Base-by-base conservation (phyloP, 2,888 invertebrate genomes). In the Dicroscelio sp. region DNA sequence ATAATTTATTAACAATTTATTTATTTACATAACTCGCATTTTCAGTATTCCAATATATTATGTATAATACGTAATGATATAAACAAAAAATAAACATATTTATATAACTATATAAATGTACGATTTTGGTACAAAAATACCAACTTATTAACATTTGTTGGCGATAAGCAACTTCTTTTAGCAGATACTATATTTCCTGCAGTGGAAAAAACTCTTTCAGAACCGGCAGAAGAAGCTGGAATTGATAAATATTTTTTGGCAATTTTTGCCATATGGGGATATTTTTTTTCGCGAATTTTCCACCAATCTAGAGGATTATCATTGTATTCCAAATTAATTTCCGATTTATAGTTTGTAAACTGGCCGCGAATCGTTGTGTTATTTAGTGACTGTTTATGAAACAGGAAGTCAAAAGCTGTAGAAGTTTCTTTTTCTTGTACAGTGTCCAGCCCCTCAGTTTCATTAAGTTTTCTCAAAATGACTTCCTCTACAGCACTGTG, bases 161-260 rank as follows among this genome's bases (percentile, higher is more conserved):
- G 60, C 8, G 30, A 27, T 31, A 78, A 35, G 25, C 60, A 78
- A n/a, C 60, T 60, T 60, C 60, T 78, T 60, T 78, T 78, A 23
- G 23, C 31, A 2, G 78, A 48, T 31, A 78, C 78, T 27, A 78
- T 60, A 58, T 78, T 78, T 5, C 78, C 78, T 27, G 78, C 78
- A 60, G 78, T 23, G 4, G 78, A 78, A 33, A 78, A 78, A 60
- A 25, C 23, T 20, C 78, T 58, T 78, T 78, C 78, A 6, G 78
- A 78, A 23, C 33, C 33, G n/a, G 60, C 78, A 17, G 78, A 78
- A 55, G 78, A 55, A 31, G 58, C 55, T 78, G 78, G 78, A 30
- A 78, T 43, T 6, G 60, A 1, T 30, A 78, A 78, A 60, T 35
- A 78, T 35, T 78, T 31, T 58, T 10, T 25, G 8, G 78, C 78